phyloP scores from a whole-genome alignment of 1,140 invertebrate genomes.

The Papilio polytes region DNA sequence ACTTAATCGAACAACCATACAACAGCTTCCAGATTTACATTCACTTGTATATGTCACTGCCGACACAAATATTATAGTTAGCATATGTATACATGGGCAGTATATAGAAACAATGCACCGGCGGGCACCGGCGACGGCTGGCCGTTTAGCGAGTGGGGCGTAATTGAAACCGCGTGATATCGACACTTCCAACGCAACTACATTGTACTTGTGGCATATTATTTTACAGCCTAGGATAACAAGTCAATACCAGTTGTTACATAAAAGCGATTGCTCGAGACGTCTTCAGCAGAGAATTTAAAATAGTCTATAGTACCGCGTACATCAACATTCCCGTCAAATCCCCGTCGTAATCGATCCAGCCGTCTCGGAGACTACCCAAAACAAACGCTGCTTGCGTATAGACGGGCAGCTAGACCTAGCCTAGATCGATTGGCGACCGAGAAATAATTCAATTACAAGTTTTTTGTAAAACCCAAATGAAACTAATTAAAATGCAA shows the following conservation, averaged over 20 bases:
- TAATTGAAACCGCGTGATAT: slow-evolving; percentile 78
- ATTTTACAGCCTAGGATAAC: background rate
- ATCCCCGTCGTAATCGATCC: too few species aligned
- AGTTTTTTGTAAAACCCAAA: background rate
- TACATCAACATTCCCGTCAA: too few species aligned
- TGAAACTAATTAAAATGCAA: background rate
- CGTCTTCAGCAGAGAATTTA: too few species aligned
- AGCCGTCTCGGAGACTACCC: too few species aligned
- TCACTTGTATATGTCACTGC: background rate
- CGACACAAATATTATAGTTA: slow-evolving; percentile 13
- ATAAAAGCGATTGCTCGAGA: too few species aligned
- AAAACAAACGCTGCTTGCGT: too few species aligned
- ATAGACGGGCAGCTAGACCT: too few species aligned
- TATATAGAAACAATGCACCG: slow-evolving; percentile 52
- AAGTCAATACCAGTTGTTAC: background rate
- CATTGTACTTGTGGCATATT: slow-evolving; percentile 29
- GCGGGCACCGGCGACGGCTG: slow-evolving; percentile 43
- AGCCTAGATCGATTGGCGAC: too few species aligned
- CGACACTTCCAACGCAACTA: slow-evolving; percentile 46
- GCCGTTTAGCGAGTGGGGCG: slow-evolving; percentile 60
- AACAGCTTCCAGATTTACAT: background rate
- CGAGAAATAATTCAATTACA: too few species aligned
- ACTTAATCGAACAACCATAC: too few species aligned
- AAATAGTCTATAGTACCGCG: too few species aligned
- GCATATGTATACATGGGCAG: slow-evolving; percentile 11